Percentiles rank a stretch among this genome's conserved stretches.
phyloP scores from a whole-genome alignment of 2,797 vertebrate genomes.

The Schizothorax lantsangensis region DNA sequence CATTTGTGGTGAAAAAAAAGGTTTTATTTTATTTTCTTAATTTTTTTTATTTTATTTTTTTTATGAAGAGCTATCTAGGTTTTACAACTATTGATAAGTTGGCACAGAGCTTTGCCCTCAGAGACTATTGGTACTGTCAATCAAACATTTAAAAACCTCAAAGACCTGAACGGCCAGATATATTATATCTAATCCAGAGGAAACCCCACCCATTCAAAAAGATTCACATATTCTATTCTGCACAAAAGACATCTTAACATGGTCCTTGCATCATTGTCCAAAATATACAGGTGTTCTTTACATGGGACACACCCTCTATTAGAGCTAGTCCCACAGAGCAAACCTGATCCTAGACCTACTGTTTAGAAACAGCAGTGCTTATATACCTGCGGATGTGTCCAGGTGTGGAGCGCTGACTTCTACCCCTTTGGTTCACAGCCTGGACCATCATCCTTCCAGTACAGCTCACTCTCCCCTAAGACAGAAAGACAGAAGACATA shows the following conservation, averaged over 20 bases:
- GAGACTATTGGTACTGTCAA: constrained; percentile 4
- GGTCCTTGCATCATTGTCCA: constrained; percentile 18
- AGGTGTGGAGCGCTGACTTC: constrained; percentile 88
- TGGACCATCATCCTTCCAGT: constrained; percentile 98
- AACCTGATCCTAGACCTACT: constrained; percentile 9
- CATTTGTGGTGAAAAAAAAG: not conserved
- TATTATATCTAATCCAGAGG: constrained; percentile 30
- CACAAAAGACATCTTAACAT: constrained; percentile 30
- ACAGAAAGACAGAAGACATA: constrained; percentile 43
- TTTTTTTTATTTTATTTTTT: not conserved
- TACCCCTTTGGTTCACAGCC: constrained; percentile 95
- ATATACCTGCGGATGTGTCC: constrained; percentile 90
- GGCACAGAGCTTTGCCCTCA: not conserved
- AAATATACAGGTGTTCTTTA: constrained; percentile 48
- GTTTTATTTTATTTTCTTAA: too few relatives aligned
- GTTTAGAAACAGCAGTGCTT: not conserved
- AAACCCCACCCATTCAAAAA: constrained; percentile 54
- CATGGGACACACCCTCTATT: constrained; percentile 32
- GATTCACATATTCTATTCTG: constrained; percentile 32
- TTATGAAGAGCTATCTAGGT: not conserved
- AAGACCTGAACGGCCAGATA: not conserved
- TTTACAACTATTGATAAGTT: not conserved
- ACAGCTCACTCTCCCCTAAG: constrained; percentile 91
- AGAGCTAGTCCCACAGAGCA: constrained; percentile 37
- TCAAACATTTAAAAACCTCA: constrained; percentile 3